A percentile compares a stretch with the other conserved stretches of the same genome.
Conservation (phyloP, 2,888 invertebrate species). For the Phengaris arion region DNA sequence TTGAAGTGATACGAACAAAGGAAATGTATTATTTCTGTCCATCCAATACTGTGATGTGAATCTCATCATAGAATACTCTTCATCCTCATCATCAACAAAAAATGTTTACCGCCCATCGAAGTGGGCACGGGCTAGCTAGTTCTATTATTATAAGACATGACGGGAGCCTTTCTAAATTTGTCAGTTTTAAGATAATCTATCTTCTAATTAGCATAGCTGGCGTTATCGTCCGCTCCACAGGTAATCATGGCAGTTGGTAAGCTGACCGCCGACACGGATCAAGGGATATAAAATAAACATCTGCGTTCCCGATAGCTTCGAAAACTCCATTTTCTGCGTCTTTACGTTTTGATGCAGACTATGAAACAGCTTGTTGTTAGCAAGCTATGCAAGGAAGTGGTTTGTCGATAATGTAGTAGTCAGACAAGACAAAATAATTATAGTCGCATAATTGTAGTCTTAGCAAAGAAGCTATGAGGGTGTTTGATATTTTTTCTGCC, state of each 20-base stretch:
- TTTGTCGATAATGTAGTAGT: neutral
- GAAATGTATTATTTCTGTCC: too few relatives aligned
- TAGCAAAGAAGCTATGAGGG: too few relatives aligned
- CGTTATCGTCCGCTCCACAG: neutral
- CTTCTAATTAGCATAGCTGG: neutral
- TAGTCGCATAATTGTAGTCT: too few relatives aligned
- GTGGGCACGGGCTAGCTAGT: too few relatives aligned
- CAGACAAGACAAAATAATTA: neutral
- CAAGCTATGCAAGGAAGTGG: neutral
- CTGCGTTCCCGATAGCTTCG: neutral
- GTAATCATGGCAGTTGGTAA: slow-evolving; percentile 8
- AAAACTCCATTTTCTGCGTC: neutral
- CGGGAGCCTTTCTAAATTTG: too few relatives aligned
- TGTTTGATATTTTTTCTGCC: too few relatives aligned
- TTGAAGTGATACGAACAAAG: too few relatives aligned
- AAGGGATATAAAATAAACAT: neutral
- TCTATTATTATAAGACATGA: too few relatives aligned
- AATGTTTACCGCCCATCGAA: too few relatives aligned
- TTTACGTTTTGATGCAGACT: neutral
- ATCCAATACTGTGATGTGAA: too few relatives aligned
- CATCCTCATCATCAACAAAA: too few relatives aligned
- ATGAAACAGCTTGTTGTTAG: neutral
- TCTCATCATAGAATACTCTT: too few relatives aligned
- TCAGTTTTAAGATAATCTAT: neutral
- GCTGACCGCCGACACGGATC: slow-evolving; percentile 13